These are phyloP conservation scores for Lissonota sp. DNA, from an alignment of 2,888 invertebrate genomes.

Conservation along the genomic window DNA sequence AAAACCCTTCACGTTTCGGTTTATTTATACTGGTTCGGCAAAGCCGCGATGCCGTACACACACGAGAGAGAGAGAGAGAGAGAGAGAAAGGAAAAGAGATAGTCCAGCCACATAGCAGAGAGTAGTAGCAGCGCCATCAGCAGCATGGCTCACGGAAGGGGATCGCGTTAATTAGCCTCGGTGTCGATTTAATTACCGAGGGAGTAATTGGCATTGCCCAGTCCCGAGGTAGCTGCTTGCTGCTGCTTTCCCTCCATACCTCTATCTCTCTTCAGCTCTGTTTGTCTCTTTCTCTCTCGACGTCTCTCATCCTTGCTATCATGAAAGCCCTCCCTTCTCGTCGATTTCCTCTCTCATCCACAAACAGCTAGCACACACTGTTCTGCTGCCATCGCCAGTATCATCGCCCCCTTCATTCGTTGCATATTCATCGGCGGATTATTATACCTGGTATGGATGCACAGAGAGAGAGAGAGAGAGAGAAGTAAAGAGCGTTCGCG, in stretches of 20 bases:
- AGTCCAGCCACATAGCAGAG: slow-evolving; percentile 44
- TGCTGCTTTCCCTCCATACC: slow-evolving; percentile 67
- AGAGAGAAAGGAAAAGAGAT: not conserved
- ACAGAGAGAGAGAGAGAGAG: slow-evolving; percentile 10
- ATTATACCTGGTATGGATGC: slow-evolving; percentile 71
- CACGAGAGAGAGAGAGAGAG: slow-evolving; percentile 9
- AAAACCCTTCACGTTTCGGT: slow-evolving; percentile 40
- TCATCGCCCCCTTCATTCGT: slow-evolving; percentile 67
- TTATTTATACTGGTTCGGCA: slow-evolving; percentile 59
- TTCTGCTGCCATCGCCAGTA: slow-evolving; percentile 52
- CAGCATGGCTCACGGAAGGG: slow-evolving; percentile 61
- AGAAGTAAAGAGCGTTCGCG: slow-evolving; percentile 40
- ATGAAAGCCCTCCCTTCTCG: slow-evolving; percentile 35
- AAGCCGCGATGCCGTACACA: slow-evolving; percentile 41
- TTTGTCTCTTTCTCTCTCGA: slow-evolving; percentile 65
- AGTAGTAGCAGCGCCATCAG: slow-evolving; percentile 44
- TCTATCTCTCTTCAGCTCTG: slow-evolving; percentile 63
- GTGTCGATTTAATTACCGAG: slow-evolving; percentile 83
- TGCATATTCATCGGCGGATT: slow-evolving; percentile 82
- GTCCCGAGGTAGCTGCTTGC: slow-evolving; percentile 71
- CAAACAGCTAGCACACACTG: slow-evolving; percentile 10
- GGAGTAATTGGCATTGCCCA: slow-evolving; percentile 81
- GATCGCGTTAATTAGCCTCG: slow-evolving; percentile 80
- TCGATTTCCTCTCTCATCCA: slow-evolving; percentile 52
- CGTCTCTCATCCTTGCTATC: slow-evolving; percentile 66